Percentiles rank a stretch among this genome's conserved stretches.
These are phyloP conservation scores for Tyto alba DNA, from an alignment of 2,113 vertebrate genomes.

Conservation along the genomic window DNA sequence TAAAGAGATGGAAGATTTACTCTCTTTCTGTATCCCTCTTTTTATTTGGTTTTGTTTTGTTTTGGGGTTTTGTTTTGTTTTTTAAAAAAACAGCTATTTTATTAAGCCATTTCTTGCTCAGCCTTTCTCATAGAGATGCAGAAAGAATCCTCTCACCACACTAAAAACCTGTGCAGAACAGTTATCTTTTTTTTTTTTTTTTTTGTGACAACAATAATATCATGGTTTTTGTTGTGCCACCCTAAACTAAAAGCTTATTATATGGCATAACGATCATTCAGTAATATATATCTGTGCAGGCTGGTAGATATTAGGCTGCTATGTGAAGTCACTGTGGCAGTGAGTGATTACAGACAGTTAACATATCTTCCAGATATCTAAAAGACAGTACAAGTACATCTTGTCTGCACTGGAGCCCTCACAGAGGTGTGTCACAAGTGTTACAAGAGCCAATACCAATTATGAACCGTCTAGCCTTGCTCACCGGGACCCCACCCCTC, in stretches of 20 bases:
- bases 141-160: background rate
- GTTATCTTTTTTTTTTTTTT: background rate
- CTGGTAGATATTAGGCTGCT: background rate
- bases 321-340: background rate
- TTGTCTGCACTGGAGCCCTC: background rate
- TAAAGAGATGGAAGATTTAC: background rate
- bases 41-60: background rate
- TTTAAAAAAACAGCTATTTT: background rate
- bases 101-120: background rate
- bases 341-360: background rate
- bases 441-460: background rate
- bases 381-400: background rate
- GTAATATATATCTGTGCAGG: background rate
- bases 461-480: background rate
- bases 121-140: background rate
- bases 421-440: rapidly evolving
- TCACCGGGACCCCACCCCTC: background rate
- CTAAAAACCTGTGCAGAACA: background rate
- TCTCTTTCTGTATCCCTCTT: background rate
- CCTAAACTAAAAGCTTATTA: background rate
- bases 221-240: background rate
- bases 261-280: background rate
- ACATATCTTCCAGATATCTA: background rate
- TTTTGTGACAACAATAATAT: background rate
- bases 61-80: too few species aligned